Evolutionary conservation across 2,113 vertebrate genomes (phyloP), one percentile per base, ranked within the genome.

Genomic region (Pantherophis guttatus): DNA sequence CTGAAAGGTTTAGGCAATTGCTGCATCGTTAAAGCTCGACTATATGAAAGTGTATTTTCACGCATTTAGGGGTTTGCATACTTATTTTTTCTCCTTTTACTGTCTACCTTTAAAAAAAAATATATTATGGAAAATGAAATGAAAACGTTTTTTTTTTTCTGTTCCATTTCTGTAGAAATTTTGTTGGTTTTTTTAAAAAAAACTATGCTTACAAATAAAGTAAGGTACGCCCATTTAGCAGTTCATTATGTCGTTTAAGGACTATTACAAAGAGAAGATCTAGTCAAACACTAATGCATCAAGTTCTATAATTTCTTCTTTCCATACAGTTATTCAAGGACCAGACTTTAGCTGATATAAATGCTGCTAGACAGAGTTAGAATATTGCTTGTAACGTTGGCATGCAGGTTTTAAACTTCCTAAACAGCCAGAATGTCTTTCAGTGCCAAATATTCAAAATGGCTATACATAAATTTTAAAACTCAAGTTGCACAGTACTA

Each of bases 51-150:
- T 17, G 7, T n/a, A 26, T 59, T 85, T 55, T 93, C 65, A 55
- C 29, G 11, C 44, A 50, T 26, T 59, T 86, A 52, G 70, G 48
- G 81, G 15, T 59, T 57, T 21, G 24, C 24, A 26, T 26, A 26
- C 24, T 62, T 62, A 62, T 3, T 62, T 62, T 26, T 62, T 62
- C 24, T 62, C 24, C 9, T 59, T 59, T 59, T 59, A 59, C 39
- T 44, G 39, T 44, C 39, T 44, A 44, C 39, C 39, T 44, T 44
- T 44, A 44, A 44, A 44, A 44, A 3, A 26, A 86, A 85, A 93
- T 96, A 92, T 90, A 85, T 91, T 92, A 90, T 53, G 39, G 92
- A 91, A 89, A 90, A 70, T 95, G 44, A 48, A 48, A 48, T 44
- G 33, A 44, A 39, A 39, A 21, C 7, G 9, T 21, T 81, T 81